Evolutionary conservation across 2,797 vertebrate species (phyloP).

Genomic region (Megaceryle alcyon): DNA sequence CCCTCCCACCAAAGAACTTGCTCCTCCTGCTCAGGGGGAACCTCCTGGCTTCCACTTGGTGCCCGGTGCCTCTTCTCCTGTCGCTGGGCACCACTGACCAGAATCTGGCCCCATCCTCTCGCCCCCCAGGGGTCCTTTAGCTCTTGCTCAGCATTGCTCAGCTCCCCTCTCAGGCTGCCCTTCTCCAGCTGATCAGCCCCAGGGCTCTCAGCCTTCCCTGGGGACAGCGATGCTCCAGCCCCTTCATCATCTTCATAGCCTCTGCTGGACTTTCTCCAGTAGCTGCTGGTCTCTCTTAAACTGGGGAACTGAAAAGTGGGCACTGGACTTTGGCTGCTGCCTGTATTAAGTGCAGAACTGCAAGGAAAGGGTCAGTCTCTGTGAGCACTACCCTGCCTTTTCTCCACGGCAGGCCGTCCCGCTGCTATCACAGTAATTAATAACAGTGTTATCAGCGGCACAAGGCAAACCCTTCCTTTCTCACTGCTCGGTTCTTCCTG

Average conservation of each 20-base stretch:
- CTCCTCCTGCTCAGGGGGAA: too few species aligned
- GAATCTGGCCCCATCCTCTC: too few species aligned
- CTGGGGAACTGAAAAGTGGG: not conserved
- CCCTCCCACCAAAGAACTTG: too few species aligned
- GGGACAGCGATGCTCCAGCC: not conserved
- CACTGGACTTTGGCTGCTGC: not conserved
- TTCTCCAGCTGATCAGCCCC: not conserved
- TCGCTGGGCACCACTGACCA: too few species aligned
- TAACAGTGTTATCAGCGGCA: not conserved
- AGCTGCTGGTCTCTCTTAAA: not conserved
- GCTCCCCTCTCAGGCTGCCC: not conserved
- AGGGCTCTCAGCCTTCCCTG: not conserved
- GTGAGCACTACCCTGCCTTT: not conserved
- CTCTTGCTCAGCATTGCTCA: not conserved
- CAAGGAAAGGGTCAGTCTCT: not conserved
- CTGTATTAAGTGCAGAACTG: fast-evolving
- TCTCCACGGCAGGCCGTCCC: fast-evolving
- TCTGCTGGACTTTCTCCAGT: not conserved
- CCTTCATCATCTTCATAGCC: not conserved
- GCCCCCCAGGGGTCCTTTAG: too few species aligned
- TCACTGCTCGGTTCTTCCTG: fast-evolving
- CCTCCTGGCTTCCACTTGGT: too few species aligned
- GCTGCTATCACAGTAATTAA: not conserved
- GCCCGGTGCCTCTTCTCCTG: too few species aligned
- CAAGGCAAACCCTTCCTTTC: not conserved